phyloP scores from a whole-genome alignment of 2,888 invertebrate species.

The Pelosia muscerda region DNA sequence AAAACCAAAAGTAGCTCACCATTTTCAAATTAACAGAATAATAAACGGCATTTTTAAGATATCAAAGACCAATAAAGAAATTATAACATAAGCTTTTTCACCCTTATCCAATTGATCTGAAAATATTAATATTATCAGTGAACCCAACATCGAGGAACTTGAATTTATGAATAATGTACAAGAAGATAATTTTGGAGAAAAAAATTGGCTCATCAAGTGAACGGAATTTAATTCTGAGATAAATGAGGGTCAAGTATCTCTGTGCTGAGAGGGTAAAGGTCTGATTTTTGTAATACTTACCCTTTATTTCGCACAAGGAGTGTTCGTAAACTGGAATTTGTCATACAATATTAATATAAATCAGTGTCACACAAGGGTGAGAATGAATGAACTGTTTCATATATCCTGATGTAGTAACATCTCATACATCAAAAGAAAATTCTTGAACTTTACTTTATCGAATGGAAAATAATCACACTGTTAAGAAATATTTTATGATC shows the following conservation, averaged over 20 bases:
- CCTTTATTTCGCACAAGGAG: not conserved
- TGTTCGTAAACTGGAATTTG: too few relatives aligned
- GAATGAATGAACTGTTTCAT: too few relatives aligned
- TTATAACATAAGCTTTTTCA: slow-evolving; percentile 10
- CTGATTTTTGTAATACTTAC: not conserved
- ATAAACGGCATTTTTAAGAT: not conserved
- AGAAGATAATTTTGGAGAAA: slow-evolving; percentile 18
- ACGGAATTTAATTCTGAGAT: slow-evolving; percentile 40
- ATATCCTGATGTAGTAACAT: too few relatives aligned
- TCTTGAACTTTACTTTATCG: too few relatives aligned
- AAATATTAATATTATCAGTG: slow-evolving; percentile 48
- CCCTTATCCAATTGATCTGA: slow-evolving; percentile 42
- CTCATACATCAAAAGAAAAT: too few relatives aligned
- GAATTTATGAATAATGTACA: slow-evolving; percentile 30
- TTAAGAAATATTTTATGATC: too few relatives aligned
- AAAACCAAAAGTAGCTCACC: not conserved
- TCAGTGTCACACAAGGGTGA: too few relatives aligned
- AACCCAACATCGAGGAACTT: slow-evolving; percentile 34
- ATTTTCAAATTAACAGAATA: not conserved
- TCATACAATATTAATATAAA: too few relatives aligned
- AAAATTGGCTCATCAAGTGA: slow-evolving; percentile 12
- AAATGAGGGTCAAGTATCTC: slow-evolving; percentile 10
- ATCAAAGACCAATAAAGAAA: not conserved
- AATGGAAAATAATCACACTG: too few relatives aligned
- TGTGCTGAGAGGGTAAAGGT: not conserved